Percentiles rank a stretch among this genome's conserved stretches.
Conservation (phyloP, 2,113 vertebrate species). For the Glaucidium brasilianum region DNA sequence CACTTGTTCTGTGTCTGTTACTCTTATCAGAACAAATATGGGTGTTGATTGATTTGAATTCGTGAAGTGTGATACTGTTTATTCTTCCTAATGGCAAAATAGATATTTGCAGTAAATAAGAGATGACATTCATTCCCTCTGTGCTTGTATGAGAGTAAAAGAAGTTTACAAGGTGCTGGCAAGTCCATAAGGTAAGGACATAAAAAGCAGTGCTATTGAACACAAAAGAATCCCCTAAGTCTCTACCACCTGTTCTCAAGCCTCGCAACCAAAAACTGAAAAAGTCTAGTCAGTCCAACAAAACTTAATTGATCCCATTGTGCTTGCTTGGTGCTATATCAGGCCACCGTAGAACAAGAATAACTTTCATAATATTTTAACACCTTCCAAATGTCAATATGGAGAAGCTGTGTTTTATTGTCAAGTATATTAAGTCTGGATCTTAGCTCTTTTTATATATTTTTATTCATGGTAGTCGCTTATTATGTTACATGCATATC, state of each 20-base stretch:
- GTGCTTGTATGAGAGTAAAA: neutral
- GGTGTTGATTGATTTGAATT: neutral
- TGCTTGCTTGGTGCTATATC: neutral
- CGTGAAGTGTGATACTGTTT: neutral
- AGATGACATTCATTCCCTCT: neutral
- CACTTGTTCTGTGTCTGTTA: neutral
- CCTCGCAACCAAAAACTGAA: neutral
- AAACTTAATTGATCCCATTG: neutral
- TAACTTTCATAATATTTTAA: neutral
- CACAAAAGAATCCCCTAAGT: neutral
- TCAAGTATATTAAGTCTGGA: neutral
- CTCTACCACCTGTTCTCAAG: neutral
- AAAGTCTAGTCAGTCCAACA: neutral
- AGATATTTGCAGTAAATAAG: neutral
- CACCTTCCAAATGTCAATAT: neutral
- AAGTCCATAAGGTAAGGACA: neutral
- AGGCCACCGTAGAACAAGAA: neutral
- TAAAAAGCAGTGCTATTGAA: neutral
- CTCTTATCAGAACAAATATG: neutral
- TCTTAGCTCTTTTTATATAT: neutral
- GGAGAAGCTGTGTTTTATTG: neutral
- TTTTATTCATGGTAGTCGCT: neutral
- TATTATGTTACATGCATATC: neutral
- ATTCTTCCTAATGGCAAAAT: neutral
- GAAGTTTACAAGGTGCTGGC: neutral